Base-by-base conservation (phyloP, 2,797 vertebrate species). In the Gila robusta region DNA sequence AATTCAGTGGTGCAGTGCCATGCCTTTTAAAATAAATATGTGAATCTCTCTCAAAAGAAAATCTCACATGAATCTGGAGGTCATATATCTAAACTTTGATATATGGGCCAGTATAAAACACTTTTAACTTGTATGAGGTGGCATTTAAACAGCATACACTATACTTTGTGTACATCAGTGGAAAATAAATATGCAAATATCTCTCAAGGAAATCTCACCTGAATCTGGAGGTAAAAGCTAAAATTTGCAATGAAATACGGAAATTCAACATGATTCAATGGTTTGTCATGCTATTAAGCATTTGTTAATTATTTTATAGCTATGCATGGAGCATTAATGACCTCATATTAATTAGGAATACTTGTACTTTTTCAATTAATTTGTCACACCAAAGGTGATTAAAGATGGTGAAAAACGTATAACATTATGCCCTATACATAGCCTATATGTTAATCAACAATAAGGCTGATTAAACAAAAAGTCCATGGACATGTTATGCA, bases 21-120 rank as follows among this genome's bases (percentile, higher is more conserved):
- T 66, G 59, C 6, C 32, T 84, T 84, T 84, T 41, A 23, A 84
- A 54, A 77, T n/a, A 74, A 74, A 74, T 67, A 14, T 52, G 71
- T 19, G 1, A n/a, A 54, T 76, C 12, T 67, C 37, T 62, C 41
- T 64, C 39, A 35, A 26, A 64, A 47, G 26, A 19, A 47, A n/a
- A 66, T 32, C 19, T 47, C 39, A 12, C 52, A 23, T 37, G 4
- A 64, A 26, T 26, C 44, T 39, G 21, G 39, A 74, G 26, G 9
- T n/a, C n/a, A n/a, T n/a, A n/a, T n/a, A n/a, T n/a, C n/a, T 59
- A 72, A 19, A 82, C 37, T 41, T 62, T 41, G n/a, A 64, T 64
- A 14, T 26, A 56, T 64, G 37, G 16, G n/a, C 5, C 37, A 79
- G 44, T 64, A 64, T 44, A 64, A 64, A 79, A 62, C 44, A 16